Evolutionary conservation across 2,888 invertebrate species (phyloP).

Genomic region (Poecilobothrus nobilitatus): DNA sequence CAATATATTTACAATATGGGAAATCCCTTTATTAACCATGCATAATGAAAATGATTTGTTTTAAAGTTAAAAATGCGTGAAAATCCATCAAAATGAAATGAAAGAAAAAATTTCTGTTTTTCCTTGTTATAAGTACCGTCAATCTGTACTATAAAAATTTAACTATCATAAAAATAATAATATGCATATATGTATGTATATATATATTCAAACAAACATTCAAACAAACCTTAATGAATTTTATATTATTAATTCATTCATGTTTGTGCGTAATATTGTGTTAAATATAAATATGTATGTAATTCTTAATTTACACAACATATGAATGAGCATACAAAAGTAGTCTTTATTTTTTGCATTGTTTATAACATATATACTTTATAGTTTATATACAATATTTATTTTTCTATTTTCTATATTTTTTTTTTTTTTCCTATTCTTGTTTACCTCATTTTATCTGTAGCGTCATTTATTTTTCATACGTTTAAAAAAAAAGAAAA

Average conservation of each 20-base stretch:
- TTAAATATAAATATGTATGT: not conserved
- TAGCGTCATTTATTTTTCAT: too few relatives aligned
- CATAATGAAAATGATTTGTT: constrained; percentile 4
- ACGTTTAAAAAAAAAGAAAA: too few relatives aligned
- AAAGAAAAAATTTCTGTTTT: not conserved
- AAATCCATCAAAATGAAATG: constrained; percentile 1
- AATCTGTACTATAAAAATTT: not conserved
- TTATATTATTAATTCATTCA: too few relatives aligned
- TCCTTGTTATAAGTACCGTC: not conserved
- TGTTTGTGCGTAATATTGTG: too few relatives aligned
- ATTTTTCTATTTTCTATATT: not conserved
- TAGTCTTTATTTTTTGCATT: not conserved
- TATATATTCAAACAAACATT: not conserved
- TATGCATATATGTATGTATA: too few relatives aligned
- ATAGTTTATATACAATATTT: not conserved
- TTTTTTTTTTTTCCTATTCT: not conserved
- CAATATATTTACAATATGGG: not conserved
- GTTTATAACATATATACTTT: not conserved
- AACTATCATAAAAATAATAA: too few relatives aligned
- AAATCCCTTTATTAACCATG: constrained; percentile 4
- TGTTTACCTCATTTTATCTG: too few relatives aligned
- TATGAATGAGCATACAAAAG: not conserved
- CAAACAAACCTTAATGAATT: not conserved
- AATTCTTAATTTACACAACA: not conserved
- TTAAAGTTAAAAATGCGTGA: constrained; percentile 1